These are phyloP conservation scores for Ailuropoda melanoleuca DNA, from an alignment of 2,113 vertebrate species.

Conservation along the genomic window DNA sequence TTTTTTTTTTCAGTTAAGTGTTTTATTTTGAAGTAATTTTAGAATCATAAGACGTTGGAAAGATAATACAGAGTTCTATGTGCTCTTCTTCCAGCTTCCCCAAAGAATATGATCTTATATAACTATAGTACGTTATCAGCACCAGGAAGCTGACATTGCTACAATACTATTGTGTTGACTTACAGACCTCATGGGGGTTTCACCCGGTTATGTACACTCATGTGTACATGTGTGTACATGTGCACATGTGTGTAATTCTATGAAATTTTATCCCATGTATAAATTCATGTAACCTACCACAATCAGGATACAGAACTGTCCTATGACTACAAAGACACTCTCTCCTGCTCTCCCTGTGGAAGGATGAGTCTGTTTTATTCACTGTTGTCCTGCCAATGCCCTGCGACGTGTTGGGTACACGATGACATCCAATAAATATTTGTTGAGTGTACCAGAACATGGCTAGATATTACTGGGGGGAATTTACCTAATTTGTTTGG, in stretches of 20 bases:
- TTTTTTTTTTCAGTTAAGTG: background rate
- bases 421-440: background rate
- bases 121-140: background rate
- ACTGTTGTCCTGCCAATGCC: background rate
- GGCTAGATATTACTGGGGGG: background rate
- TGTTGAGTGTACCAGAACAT: background rate
- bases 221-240: background rate
- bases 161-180: background rate
- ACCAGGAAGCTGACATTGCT: background rate
- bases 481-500: conserved; percentile 18
- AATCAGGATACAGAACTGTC: background rate
- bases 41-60: background rate
- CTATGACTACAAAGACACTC: background rate
- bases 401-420: background rate
- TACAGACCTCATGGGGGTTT: background rate
- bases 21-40: conserved; percentile 11
- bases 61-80: background rate
- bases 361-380: background rate
- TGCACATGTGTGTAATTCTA: background rate
- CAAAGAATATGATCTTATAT: background rate
- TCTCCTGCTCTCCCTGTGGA: background rate
- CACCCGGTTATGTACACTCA: background rate
- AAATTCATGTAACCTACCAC: background rate
- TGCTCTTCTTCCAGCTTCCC: background rate
- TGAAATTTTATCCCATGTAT: background rate